Percentiles rank a stretch among this genome's conserved stretches.
Conservation (phyloP, 2,797 vertebrate species). For the Hoplostethus mediterraneus region DNA sequence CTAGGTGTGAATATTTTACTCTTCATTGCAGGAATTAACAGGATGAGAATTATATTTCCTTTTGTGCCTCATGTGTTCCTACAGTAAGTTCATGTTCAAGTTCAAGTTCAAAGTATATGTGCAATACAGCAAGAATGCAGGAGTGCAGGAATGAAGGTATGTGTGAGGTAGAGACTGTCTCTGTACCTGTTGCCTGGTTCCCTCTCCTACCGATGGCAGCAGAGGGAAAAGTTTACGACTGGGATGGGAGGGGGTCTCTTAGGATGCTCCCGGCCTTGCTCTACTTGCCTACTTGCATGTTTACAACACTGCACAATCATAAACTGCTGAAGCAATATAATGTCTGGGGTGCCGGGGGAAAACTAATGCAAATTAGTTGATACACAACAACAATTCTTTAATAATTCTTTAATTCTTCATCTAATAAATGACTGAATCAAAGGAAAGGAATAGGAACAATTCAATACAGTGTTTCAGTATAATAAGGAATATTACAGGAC, state of each 20-base stretch:
- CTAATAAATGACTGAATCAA: slow-evolving; percentile 24
- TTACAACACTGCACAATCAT: slow-evolving; percentile 4
- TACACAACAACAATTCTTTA: slow-evolving; percentile 5
- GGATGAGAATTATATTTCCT: slow-evolving; percentile 16
- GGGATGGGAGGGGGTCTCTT: too few species aligned
- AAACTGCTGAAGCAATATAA: slow-evolving; percentile 15
- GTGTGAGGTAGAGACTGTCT: too few species aligned
- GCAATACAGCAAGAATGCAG: too few species aligned
- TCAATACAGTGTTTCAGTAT: slow-evolving; percentile 1
- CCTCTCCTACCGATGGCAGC: too few species aligned
- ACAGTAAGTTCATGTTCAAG: neutral
- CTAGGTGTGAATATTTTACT: slow-evolving; percentile 12
- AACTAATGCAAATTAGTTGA: slow-evolving; percentile 31
- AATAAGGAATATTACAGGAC: slow-evolving; percentile 9
- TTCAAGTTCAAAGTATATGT: too few species aligned
- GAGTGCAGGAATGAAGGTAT: too few species aligned
- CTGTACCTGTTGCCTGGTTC: too few species aligned
- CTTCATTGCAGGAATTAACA: slow-evolving; percentile 1
- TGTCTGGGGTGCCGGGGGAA: slow-evolving; percentile 1
- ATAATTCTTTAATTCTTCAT: neutral
- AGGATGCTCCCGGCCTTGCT: too few species aligned
- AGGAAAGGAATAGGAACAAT: slow-evolving; percentile 22
- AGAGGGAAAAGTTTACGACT: too few species aligned
- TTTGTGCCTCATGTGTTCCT: slow-evolving; percentile 12
- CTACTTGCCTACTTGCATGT: slow-evolving; percentile 20